phyloP scores from a whole-genome alignment of 2,888 invertebrate genomes.

The Sicus ferrugineus region DNA sequence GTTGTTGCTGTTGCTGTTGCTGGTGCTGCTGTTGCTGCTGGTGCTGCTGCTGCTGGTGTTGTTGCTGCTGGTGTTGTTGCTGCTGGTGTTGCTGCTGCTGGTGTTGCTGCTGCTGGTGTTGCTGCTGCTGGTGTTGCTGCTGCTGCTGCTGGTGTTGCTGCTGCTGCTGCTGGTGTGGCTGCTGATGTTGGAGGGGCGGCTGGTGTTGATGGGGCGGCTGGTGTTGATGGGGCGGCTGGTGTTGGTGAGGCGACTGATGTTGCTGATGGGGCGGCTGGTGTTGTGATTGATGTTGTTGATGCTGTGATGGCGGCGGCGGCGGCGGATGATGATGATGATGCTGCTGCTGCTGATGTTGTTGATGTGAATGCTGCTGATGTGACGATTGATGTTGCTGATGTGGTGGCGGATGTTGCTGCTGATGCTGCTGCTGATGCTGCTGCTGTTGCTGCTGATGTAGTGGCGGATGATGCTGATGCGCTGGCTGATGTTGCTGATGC shows the following conservation, averaged over 20 bases:
- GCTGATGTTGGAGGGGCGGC: constrained; percentile 41
- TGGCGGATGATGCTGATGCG: constrained; percentile 45
- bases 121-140: constrained; percentile 41
- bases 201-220: constrained; percentile 40
- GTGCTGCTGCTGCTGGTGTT: constrained; percentile 42
- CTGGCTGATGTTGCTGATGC: constrained; percentile 41
- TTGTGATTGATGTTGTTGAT: constrained; percentile 45
- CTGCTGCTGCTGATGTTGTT: constrained; percentile 45
- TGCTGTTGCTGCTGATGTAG: constrained; percentile 43
- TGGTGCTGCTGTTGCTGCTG: constrained; percentile 41
- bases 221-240: constrained; percentile 41
- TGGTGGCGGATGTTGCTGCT: constrained; percentile 38
- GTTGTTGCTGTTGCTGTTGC: constrained; percentile 41
- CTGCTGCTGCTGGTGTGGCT: constrained; percentile 47
- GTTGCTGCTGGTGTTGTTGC: constrained; percentile 30
- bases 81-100: constrained; percentile 42
- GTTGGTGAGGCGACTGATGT: constrained; percentile 18
- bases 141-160: constrained; percentile 46
- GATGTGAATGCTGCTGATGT: constrained; percentile 42
- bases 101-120: constrained; percentile 40
- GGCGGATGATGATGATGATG: constrained; percentile 39
- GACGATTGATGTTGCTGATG: constrained; percentile 41
- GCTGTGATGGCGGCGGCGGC: no score
- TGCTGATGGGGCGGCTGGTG: constrained; percentile 14
- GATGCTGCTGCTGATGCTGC: constrained; percentile 40